A percentile compares a stretch with the other conserved stretches of the same genome.
phyloP scores from a whole-genome alignment of 2,113 vertebrate genomes.

The Astur gentilis region DNA sequence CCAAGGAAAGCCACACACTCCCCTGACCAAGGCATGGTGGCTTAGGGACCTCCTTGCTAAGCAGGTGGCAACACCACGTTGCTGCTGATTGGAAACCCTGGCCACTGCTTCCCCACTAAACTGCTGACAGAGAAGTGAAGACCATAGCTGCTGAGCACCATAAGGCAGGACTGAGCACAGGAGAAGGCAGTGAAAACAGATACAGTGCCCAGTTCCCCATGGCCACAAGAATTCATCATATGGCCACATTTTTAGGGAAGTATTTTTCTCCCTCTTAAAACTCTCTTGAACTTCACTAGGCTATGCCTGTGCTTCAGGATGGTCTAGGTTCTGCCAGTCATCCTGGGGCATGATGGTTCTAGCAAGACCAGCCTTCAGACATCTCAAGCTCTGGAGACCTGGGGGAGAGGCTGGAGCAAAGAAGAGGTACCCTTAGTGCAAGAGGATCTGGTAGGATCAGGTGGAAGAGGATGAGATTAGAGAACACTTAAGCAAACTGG shows the following conservation, averaged over 20 bases:
- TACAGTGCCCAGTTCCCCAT: accelerated
- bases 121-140: not conserved
- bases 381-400: not conserved
- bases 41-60: not conserved
- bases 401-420: not conserved
- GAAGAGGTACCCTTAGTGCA: too few species aligned
- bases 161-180: not conserved
- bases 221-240: not conserved
- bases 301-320: not conserved
- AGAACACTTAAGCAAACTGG: not conserved
- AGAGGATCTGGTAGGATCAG: not conserved
- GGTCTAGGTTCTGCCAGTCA: not conserved
- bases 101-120: not conserved
- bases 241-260: accelerated
- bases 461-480: too few species aligned
- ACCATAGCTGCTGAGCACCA: not conserved
- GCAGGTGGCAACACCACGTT: not conserved
- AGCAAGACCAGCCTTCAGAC: not conserved
- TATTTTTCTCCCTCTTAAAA: not conserved
- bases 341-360: not conserved
- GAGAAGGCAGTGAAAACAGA: not conserved
- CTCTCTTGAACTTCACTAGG: not conserved
- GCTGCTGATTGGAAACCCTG: not conserved
- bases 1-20: not conserved
- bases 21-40: too few species aligned